phyloP scores from a whole-genome alignment of 37 sponge, comb jelly and placozoan species.

The Axinella damicornis region DNA sequence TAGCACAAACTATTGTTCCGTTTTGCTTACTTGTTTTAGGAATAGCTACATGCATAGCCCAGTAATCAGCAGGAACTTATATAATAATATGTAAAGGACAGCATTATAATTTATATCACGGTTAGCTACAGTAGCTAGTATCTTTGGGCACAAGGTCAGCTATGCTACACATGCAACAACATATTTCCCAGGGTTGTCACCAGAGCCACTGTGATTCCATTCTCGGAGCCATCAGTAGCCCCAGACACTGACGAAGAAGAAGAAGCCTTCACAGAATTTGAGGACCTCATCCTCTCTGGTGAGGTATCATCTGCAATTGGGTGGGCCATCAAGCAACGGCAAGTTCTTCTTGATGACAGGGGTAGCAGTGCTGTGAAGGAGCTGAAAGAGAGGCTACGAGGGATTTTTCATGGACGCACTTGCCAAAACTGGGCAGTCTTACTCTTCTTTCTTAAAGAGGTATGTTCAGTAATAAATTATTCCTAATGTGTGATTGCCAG shows the following conservation, averaged over 20 bases:
- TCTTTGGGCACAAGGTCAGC: too few relatives aligned
- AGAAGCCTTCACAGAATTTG: conserved; percentile 9
- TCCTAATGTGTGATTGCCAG: too few relatives aligned
- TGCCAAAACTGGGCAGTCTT: too few relatives aligned
- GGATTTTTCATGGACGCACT: too few relatives aligned
- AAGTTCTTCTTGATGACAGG: background rate
- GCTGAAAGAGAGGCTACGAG: background rate
- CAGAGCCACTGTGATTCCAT: conserved; percentile 1
- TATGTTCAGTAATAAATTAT: too few relatives aligned
- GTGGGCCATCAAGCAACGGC: background rate
- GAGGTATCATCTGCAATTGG: background rate
- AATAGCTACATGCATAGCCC: too few relatives aligned
- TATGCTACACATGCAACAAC: too few relatives aligned
- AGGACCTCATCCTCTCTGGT: conserved; percentile 4
- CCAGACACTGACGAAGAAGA: conserved; percentile 14
- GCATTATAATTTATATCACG: background rate
- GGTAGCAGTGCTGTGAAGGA: background rate
- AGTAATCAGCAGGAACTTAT: too few relatives aligned
- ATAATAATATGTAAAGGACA: background rate
- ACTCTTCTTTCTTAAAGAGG: too few relatives aligned
- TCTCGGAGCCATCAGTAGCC: background rate
- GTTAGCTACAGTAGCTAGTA: too few relatives aligned
- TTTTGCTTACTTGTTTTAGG: too few relatives aligned
- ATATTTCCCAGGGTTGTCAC: conserved; percentile 7
- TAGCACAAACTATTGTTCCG: too few relatives aligned